Conservation (phyloP, 2,888 invertebrate species). For the Agonopterix heracliana region DNA sequence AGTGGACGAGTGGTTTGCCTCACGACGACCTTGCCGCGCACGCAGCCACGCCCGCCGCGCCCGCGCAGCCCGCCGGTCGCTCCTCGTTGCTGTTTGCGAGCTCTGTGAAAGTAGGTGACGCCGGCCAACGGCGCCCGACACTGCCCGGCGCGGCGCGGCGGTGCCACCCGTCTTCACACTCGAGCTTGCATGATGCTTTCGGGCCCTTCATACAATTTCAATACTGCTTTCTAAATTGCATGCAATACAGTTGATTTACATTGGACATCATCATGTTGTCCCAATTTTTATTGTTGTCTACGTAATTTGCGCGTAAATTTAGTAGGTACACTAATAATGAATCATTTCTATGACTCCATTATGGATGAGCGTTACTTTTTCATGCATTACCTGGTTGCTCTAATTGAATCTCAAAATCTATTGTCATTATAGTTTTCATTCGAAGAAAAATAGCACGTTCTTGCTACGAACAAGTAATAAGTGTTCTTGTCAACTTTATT, state of each 20-base stretch:
- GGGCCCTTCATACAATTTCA: conserved; percentile 49
- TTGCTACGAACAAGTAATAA: too few relatives aligned
- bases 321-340: too few relatives aligned
- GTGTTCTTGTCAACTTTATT: too few relatives aligned
- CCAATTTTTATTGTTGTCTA: too few relatives aligned
- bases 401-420: too few relatives aligned
- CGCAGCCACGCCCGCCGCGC: conserved; percentile 28
- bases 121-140: conserved; percentile 14
- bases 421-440: too few relatives aligned
- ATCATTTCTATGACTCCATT: too few relatives aligned
- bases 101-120: conserved; percentile 69
- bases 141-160: conserved; percentile 25
- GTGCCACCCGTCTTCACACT: conserved; percentile 35
- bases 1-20: conserved; percentile 67
- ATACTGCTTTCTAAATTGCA: conserved; percentile 60
- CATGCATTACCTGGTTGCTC: too few relatives aligned
- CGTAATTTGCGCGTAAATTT: too few relatives aligned
- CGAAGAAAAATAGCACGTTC: too few relatives aligned
- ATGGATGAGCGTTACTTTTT: too few relatives aligned
- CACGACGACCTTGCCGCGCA: conserved; percentile 67
- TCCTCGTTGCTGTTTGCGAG: conserved; percentile 48
- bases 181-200: conserved; percentile 33
- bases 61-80: conserved; percentile 23
- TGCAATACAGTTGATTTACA: conserved; percentile 12
- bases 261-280: not conserved